phyloP scores from a whole-genome alignment of 1,140 invertebrate genomes.

The Neotoxoptera formosana region DNA sequence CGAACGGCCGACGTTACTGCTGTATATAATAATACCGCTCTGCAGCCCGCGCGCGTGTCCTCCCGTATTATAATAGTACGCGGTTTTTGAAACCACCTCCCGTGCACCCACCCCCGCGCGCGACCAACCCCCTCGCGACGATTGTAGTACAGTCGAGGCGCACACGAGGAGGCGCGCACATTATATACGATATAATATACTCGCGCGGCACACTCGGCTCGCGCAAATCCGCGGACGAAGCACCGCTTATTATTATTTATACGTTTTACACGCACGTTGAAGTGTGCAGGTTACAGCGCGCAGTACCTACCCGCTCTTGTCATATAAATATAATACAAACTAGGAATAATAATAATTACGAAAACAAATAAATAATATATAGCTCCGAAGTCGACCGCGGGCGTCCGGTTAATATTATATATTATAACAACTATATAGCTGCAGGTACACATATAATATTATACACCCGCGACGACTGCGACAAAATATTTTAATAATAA shows the following conservation, averaged over 20 bases:
- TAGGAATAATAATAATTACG: neutral
- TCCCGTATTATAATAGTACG: neutral
- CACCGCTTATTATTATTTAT: neutral
- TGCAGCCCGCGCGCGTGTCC: neutral
- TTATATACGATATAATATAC: no score
- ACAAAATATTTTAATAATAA: no score
- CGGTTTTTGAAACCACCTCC: neutral
- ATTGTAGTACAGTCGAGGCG: neutral
- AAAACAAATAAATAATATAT: neutral
- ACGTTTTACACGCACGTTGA: neutral
- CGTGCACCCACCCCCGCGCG: no score
- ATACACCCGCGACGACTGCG: no score
- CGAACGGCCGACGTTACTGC: neutral
- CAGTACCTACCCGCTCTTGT: no score
- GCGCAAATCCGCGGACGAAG: neutral
- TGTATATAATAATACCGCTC: neutral
- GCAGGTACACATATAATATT: no score
- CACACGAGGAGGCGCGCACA: no score
- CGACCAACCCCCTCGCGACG: neutral
- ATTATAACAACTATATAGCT: neutral
- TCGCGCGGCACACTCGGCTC: neutral
- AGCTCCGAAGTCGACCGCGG: neutral
- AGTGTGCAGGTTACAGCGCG: no score
- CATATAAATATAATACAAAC: no score
- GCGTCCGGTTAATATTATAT: neutral